A percentile compares a stretch with the other conserved stretches of the same genome.
Conservation (phyloP, 2,888 invertebrate species). For the Lepidocyrtoides sp. region DNA sequence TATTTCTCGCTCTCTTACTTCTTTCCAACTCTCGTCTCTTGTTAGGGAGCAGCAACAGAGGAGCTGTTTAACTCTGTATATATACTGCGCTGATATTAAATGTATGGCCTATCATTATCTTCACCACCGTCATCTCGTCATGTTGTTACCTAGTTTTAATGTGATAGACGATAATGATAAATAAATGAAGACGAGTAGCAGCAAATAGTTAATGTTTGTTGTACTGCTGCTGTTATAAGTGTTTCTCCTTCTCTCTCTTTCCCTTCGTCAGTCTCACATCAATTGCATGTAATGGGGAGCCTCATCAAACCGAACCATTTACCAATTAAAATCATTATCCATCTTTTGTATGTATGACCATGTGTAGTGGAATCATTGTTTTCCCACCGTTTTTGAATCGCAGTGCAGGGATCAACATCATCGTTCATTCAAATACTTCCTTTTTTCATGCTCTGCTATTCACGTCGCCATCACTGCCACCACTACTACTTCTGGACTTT, state of each 20-base stretch:
- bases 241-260: neutral
- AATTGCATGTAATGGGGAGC: slow-evolving; percentile 31
- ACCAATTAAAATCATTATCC: slow-evolving; percentile 38
- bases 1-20: neutral
- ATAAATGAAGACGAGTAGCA: slow-evolving; percentile 49
- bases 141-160: slow-evolving; percentile 57
- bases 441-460: neutral
- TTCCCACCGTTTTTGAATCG: neutral
- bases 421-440: neutral
- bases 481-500: neutral
- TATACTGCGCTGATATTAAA: neutral
- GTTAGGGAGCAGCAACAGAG: neutral
- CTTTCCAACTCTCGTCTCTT: slow-evolving; percentile 23
- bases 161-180: slow-evolving; percentile 53
- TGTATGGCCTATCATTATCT: neutral
- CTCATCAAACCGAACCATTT: slow-evolving; percentile 39
- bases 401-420: neutral
- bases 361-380: slow-evolving; percentile 25
- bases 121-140: neutral
- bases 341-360: slow-evolving; percentile 9
- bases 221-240: neutral
- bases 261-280: neutral
- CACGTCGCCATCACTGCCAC: neutral
- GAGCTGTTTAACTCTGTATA: neutral
- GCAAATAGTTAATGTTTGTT: neutral